These are phyloP conservation scores for Heteropelma amictum DNA, from an alignment of 2,888 invertebrate genomes.

Conservation along the genomic window DNA sequence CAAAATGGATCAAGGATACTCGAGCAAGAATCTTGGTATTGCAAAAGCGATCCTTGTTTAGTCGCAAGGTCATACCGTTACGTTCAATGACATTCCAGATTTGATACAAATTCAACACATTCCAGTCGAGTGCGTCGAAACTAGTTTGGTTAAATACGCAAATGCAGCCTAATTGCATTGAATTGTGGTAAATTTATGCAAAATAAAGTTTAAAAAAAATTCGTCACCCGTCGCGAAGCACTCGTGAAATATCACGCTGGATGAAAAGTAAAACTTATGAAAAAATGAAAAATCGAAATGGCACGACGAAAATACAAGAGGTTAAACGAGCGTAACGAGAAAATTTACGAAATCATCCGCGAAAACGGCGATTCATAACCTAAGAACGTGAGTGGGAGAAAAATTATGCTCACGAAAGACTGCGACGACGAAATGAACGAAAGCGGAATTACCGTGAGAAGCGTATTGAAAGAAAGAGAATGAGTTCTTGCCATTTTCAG, in stretches of 20 bases:
- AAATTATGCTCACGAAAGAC: not conserved
- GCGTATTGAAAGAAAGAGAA: not conserved
- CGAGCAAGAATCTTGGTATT: not conserved
- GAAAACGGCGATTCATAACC: not conserved
- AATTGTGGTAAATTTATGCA: not conserved
- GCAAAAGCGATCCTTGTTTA: not conserved
- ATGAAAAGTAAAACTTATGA: too few relatives aligned
- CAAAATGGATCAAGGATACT: not conserved
- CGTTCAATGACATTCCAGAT: not conserved
- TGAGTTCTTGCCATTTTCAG: not conserved
- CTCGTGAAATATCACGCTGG: not conserved
- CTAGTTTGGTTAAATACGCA: not conserved
- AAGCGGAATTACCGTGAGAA: not conserved
- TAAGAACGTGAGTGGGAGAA: too few relatives aligned
- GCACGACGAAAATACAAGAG: not conserved
- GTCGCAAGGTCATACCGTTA: not conserved
- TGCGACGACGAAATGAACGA: not conserved
- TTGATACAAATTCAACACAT: not conserved
- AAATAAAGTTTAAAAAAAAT: not conserved
- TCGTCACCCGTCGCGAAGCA: not conserved
- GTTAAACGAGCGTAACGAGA: not conserved
- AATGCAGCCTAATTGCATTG: too few relatives aligned
- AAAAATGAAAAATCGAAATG: not conserved
- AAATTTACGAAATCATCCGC: not conserved
- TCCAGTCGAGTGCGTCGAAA: not conserved